Percentiles rank a stretch among this genome's conserved stretches.
These are phyloP conservation scores for Cataglyphis albicans DNA, from an alignment of 2,888 invertebrate species.

Conservation along the genomic window DNA sequence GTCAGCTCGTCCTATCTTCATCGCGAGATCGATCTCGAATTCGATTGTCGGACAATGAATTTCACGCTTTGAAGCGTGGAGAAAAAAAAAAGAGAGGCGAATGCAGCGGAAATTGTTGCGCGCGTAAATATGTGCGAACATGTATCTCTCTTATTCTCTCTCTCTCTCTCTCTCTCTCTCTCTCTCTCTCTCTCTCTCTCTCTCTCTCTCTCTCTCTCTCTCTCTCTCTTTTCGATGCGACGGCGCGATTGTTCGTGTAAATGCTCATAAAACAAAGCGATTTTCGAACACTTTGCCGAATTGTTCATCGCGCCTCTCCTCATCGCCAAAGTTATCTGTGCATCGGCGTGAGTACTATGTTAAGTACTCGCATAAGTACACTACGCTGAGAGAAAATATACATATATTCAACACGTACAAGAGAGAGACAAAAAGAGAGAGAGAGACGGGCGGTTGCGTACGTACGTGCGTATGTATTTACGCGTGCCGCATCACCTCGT, in stretches of 20 bases:
- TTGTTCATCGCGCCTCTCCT: constrained; percentile 70
- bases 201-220: not conserved
- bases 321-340: constrained; percentile 77
- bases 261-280: constrained; percentile 79
- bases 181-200: not conserved
- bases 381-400: constrained; percentile 59
- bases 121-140: constrained; percentile 27
- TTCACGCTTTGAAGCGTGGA: not conserved
- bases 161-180: no score
- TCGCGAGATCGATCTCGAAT: not conserved
- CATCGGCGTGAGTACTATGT: constrained; percentile 78
- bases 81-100: not conserved
- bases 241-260: constrained; percentile 64
- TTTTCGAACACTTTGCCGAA: constrained; percentile 72
- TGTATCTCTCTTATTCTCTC: constrained; percentile 31
- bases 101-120: not conserved
- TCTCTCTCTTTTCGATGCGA: not conserved
- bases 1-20: not conserved
- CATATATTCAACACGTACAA: constrained; percentile 20
- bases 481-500: not conserved
- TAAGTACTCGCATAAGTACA: constrained; percentile 72
- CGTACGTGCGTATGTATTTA: not conserved
- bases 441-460: constrained; percentile 20
- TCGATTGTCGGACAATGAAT: not conserved
- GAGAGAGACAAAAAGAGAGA: constrained; percentile 5